Conservation (phyloP, 2,113 vertebrate genomes). For the Istiophorus platypterus region DNA sequence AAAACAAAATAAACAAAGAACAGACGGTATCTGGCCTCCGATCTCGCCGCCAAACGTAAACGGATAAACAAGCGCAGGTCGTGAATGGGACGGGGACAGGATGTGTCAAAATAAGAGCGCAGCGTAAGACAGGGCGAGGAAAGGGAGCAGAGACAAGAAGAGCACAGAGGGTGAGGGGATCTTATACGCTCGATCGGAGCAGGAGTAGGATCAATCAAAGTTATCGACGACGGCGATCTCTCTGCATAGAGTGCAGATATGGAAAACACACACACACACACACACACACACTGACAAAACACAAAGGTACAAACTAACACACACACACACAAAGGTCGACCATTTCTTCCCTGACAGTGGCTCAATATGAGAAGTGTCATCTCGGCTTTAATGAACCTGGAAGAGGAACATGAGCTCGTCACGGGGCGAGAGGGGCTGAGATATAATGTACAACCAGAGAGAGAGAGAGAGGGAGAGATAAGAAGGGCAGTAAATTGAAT, state of each 20-base stretch:
- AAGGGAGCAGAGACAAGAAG: conserved; percentile 4
- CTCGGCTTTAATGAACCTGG: conserved; percentile 4
- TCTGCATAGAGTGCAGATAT: conserved; percentile 9
- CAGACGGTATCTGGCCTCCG: background rate
- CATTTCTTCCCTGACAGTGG: background rate
- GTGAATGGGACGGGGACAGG: too few relatives aligned
- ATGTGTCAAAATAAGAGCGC: background rate
- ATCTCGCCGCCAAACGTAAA: background rate
- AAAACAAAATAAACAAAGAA: too few relatives aligned
- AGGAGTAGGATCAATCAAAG: too few relatives aligned
- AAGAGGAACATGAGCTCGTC: background rate
- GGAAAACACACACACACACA: conserved; percentile 18
- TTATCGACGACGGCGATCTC: too few relatives aligned
- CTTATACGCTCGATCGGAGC: conserved; percentile 7
- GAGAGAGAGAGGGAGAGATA: background rate
- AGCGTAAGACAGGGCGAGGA: background rate
- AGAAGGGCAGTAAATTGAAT: background rate
- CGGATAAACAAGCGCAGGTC: too few relatives aligned
- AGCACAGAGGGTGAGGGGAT: conserved; percentile 20
- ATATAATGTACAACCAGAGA: background rate
- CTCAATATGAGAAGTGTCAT: conserved; percentile 19
- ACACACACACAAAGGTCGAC: conserved; percentile 16
- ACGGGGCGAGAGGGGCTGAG: background rate
- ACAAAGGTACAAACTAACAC: background rate
- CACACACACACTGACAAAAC: background rate